Evolutionary conservation across 2,113 vertebrate genomes (phyloP).

Genomic region (Triplophysa tibetana): DNA sequence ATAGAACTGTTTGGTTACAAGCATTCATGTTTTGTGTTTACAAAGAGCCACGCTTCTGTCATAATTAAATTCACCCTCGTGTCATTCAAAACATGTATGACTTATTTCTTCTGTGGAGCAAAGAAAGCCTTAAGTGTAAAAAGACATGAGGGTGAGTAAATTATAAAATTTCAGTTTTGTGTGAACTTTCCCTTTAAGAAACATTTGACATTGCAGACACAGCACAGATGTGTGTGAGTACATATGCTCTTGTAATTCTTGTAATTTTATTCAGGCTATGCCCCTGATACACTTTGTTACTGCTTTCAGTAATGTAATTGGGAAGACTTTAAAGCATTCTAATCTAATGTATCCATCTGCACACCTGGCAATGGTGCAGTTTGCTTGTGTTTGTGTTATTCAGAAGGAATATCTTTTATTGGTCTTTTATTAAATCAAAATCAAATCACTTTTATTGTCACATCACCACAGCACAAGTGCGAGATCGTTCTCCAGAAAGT

Average conservation of each 20-base stretch:
- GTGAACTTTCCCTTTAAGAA: background rate
- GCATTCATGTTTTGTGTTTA: no score
- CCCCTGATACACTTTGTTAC: constrained; percentile 35
- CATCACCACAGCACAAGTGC: no score
- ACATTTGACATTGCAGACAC: constrained; percentile 8
- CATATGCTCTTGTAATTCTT: background rate
- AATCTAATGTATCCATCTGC: background rate
- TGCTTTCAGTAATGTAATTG: constrained; percentile 30
- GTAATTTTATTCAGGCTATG: constrained; percentile 40
- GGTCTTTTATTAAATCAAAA: background rate
- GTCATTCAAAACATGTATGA: no score
- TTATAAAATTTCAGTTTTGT: no score
- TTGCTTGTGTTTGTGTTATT: constrained; percentile 61
- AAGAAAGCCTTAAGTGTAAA: no score
- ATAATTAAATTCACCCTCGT: no score
- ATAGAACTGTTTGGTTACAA: no score
- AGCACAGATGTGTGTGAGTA: constrained; percentile 4
- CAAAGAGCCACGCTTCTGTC: no score
- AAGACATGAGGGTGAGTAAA: no score
- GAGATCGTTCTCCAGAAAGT: no score
- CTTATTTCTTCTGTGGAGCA: no score
- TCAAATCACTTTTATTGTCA: no score
- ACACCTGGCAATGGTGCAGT: constrained; percentile 51
- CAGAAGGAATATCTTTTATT: background rate
- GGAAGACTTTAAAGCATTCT: constrained; percentile 33